phyloP scores from a whole-genome alignment of 2,113 vertebrate genomes.

The Stegostoma tigrinum region DNA sequence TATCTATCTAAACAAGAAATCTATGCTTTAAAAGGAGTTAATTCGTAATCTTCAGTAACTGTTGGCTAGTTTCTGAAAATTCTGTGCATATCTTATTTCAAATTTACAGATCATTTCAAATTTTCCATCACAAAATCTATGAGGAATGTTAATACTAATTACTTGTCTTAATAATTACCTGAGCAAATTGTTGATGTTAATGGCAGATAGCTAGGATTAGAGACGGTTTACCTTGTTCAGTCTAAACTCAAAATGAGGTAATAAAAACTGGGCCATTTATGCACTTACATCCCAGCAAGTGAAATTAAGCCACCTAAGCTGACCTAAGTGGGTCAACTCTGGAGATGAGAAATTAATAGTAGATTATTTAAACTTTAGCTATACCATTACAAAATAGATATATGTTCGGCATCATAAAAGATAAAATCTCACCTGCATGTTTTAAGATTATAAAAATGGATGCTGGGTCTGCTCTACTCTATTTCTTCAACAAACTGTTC shows the following conservation, averaged over 20 bases:
- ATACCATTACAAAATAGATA: background rate
- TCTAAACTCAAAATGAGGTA: background rate
- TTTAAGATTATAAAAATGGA: no score
- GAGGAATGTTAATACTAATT: background rate
- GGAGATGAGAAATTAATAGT: background rate
- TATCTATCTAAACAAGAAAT: background rate
- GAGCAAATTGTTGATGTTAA: background rate
- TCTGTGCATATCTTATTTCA: background rate
- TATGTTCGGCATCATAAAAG: background rate
- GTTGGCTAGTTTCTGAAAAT: background rate
- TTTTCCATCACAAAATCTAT: no score
- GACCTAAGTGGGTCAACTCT: background rate
- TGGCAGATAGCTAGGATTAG: background rate
- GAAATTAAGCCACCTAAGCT: background rate
- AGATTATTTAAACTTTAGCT: background rate
- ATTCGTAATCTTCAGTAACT: background rate
- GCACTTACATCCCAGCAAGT: background rate
- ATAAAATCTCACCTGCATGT: no score
- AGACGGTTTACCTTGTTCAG: background rate
- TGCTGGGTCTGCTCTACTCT: no score
- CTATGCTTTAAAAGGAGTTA: background rate
- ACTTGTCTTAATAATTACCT: background rate
- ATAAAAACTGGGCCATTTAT: background rate
- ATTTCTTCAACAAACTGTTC: no score
- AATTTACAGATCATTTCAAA: background rate